Evolutionary conservation across 2,888 invertebrate genomes (phyloP), one percentile per base, ranked within the genome.

Genomic region (Tachina grossa): DNA sequence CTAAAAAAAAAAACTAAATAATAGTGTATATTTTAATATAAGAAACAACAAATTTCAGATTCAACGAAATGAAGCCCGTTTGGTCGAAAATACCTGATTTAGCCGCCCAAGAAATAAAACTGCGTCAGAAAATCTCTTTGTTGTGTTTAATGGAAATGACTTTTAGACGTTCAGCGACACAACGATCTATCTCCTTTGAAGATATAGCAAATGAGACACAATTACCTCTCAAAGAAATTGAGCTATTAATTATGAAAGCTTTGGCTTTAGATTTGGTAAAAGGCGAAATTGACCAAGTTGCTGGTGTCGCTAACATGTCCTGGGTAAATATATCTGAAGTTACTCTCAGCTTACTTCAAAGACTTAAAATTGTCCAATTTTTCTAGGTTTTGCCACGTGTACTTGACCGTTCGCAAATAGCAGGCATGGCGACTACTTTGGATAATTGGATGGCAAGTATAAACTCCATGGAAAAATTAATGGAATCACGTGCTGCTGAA

Each of bases 101-200:
- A 22, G 95, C 95, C 11, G 95, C 96, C 0, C 96, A 97, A 86
- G 98, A 98, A 90, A 92, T 95, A 0, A 95, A 96, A 89, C 93
- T 99, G 87, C 93, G 97, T 22, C 97, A 98, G 92, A 99, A 99
- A 93, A 98, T 99, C 85, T 97, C 98, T 0, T 94, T 99, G 22
- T 94, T 99, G 16, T 98, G 99, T 91, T 94, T 99, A 0, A 99
- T 99, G 98, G 93, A 97, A 96, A 98, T 99, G 98, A 98, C 99
- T 0, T 98, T 99, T 91, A 97, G 97, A 91, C 95, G 98, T 71
- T 96, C 98, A 0, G 97, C 98, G 0, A 97, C 97, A 69, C 95
- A 97, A 88, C 94, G 96, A 79, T 96, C 97, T 90, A 94, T 99
- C 79, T 95, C 97, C 0, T 99, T 99, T 93, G 94, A 95, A 0